Evolutionary conservation across 2,113 vertebrate genomes (phyloP).

Genomic region (Apodemus speciosus): DNA sequence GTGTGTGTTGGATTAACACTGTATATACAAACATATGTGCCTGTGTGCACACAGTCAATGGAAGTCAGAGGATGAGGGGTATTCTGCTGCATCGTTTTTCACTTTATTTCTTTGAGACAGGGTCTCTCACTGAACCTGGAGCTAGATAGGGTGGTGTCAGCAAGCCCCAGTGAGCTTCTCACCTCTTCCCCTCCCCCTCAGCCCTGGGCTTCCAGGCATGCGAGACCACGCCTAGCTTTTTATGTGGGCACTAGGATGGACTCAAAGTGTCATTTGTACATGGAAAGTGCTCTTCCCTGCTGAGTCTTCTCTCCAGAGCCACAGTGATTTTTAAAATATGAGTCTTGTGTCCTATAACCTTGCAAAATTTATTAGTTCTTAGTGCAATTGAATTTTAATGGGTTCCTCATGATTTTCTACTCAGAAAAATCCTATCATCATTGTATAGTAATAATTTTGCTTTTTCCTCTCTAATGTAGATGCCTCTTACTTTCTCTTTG

Average conservation of each 20-base stretch:
- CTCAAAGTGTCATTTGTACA: not conserved
- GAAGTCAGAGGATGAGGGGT: not conserved
- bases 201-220: not conserved
- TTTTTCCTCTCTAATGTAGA: not conserved
- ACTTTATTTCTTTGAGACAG: not conserved
- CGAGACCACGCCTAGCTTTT: not conserved
- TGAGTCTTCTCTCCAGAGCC: not conserved
- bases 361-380: not conserved
- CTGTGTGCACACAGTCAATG: not conserved
- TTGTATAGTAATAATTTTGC: not conserved
- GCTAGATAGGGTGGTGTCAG: not conserved
- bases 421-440: not conserved
- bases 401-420: not conserved
- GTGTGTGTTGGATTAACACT: not conserved
- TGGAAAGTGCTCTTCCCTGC: not conserved
- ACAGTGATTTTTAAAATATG: not conserved
- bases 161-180: not conserved
- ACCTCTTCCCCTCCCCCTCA: not conserved
- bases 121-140: not conserved
- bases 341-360: not conserved
- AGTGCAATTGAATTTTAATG: not conserved
- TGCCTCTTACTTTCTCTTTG: not conserved
- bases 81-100: not conserved
- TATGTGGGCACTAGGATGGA: not conserved
- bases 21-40: not conserved